Evolutionary conservation across 2,797 vertebrate genomes (phyloP).

Genomic region (Mormyrus hasselquistii): DNA sequence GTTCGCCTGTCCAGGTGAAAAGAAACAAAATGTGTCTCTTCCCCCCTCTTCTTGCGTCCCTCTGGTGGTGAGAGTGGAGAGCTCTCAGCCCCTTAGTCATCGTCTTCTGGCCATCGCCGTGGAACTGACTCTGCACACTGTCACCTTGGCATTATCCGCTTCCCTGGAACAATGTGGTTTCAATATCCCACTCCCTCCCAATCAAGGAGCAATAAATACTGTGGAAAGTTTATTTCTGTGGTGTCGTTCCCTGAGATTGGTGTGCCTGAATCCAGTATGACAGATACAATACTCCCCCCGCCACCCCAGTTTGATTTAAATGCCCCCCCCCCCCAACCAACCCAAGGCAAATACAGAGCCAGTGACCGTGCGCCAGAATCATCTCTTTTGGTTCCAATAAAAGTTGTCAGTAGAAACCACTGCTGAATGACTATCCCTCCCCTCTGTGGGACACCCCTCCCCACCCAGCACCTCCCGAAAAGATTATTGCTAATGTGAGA

Average conservation of each 20-base stretch:
- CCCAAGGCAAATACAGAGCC: conserved; percentile 28
- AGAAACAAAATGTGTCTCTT: not conserved
- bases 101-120: not conserved
- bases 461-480: not conserved
- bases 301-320: conserved; percentile 18
- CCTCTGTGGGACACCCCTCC: not conserved
- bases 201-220: conserved; percentile 18
- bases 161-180: not conserved
- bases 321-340: conserved; percentile 19
- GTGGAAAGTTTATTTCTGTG: not conserved
- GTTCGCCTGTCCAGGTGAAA: not conserved
- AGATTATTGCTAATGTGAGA: not conserved
- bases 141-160: not conserved
- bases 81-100: not conserved
- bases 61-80: not conserved
- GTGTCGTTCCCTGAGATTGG: not conserved
- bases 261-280: not conserved
- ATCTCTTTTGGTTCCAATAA: conserved; percentile 37
- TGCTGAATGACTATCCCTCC: conserved; percentile 39
- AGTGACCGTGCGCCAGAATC: conserved; percentile 30
- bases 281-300: not conserved
- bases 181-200: not conserved
- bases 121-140: not conserved
- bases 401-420: conserved; percentile 42
- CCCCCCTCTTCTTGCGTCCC: not conserved